Evolutionary conservation across 2,888 invertebrate species (phyloP).

Genomic region (Trachelus troglodyta): DNA sequence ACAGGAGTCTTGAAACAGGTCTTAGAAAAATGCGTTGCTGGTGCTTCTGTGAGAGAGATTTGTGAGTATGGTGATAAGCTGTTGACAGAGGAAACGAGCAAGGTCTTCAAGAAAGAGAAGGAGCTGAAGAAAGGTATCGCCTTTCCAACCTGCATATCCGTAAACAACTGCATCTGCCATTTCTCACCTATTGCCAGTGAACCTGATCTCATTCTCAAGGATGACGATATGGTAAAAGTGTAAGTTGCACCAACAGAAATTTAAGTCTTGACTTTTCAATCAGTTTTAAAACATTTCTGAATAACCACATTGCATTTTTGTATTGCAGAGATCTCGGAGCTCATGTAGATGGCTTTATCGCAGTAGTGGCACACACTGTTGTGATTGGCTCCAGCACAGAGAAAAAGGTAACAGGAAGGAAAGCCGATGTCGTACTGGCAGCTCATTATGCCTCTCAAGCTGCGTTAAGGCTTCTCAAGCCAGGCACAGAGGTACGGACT

Average conservation of each 20-base stretch:
- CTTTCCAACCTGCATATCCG: slow-evolving; percentile 98
- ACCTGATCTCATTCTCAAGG: slow-evolving; percentile 84
- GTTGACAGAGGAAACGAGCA: slow-evolving; percentile 90
- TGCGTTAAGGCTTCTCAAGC: slow-evolving; percentile 90
- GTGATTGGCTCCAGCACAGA: slow-evolving; percentile 84
- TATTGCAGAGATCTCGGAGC: slow-evolving; percentile 91
- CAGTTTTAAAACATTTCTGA: not conserved
- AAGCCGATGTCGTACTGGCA: slow-evolving; percentile 95
- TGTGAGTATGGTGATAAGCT: slow-evolving; percentile 93
- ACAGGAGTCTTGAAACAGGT: slow-evolving; percentile 90
- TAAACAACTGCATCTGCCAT: slow-evolving; percentile 99
- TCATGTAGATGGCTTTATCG: slow-evolving; percentile 98
- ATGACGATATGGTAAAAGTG: slow-evolving; percentile 97
- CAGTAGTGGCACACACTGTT: slow-evolving; percentile 96
- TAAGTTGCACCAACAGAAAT: slow-evolving; percentile 69
- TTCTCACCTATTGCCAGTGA: slow-evolving; percentile 97
- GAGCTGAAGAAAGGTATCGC: slow-evolving; percentile 98
- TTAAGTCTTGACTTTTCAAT: not conserved
- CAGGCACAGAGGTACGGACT: slow-evolving; percentile 83
- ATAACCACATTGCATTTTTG: not conserved
- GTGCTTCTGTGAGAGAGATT: slow-evolving; percentile 89
- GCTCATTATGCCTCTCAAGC: slow-evolving; percentile 97
- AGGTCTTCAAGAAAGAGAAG: slow-evolving; percentile 98
- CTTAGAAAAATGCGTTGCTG: slow-evolving; percentile 86
- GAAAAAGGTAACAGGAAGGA: slow-evolving; percentile 84